Conservation (phyloP, 2,797 vertebrate species). For the Myripristis jacobus region DNA sequence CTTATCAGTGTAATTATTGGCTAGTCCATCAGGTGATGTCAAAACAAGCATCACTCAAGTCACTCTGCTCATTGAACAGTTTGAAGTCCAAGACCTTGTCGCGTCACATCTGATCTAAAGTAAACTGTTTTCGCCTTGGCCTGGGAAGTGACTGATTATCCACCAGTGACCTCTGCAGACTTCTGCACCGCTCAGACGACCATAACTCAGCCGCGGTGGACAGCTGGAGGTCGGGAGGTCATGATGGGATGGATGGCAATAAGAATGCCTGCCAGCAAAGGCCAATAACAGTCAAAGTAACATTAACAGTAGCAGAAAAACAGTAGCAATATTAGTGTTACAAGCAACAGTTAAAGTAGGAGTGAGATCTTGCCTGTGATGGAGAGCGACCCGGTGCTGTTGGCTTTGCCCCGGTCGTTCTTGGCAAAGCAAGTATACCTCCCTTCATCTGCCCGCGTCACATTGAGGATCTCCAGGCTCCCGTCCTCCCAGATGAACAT, state of each 20-base stretch:
- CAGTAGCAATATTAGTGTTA: background rate
- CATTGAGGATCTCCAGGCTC: conserved; percentile 93
- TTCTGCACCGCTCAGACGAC: conserved; percentile 36
- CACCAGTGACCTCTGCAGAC: conserved; percentile 6
- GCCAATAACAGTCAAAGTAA: conserved; percentile 32
- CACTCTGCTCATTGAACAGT: background rate
- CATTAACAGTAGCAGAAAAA: background rate
- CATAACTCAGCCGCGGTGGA: conserved; percentile 49
- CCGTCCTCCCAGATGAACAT: conserved; percentile 94
- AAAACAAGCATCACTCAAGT: conserved; percentile 7
- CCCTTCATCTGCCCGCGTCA: conserved; percentile 90
- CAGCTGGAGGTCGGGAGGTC: conserved; percentile 51
- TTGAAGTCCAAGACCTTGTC: conserved; percentile 14
- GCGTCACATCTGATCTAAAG: conserved; percentile 46
- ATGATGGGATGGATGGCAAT: conserved; percentile 21
- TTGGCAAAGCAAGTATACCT: conserved; percentile 95
- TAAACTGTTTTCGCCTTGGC: conserved; percentile 23
- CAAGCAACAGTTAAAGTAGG: no score
- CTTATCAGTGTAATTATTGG: conserved; percentile 2
- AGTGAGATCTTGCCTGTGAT: conserved; percentile 87
- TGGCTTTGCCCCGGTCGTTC: conserved; percentile 94
- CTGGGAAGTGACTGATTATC: conserved; percentile 44
- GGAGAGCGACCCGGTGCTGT: conserved; percentile 90
- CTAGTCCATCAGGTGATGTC: conserved; percentile 21
- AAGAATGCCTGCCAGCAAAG: conserved; percentile 42